Evolutionary conservation across 2,888 invertebrate species (phyloP).

Genomic region (Dorcus hopei): DNA sequence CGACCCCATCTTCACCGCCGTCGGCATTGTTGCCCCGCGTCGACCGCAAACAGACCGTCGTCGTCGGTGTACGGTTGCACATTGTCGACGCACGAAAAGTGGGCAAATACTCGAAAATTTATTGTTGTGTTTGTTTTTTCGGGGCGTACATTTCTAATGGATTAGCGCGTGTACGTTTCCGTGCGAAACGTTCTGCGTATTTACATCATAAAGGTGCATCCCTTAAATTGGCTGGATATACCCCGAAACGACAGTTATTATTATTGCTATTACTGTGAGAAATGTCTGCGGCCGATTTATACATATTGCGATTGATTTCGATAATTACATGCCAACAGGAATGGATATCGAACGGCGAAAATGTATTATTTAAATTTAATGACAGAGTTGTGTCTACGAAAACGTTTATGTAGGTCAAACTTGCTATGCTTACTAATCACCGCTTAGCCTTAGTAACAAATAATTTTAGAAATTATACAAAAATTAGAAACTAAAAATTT

Average conservation of each 20-base stretch:
- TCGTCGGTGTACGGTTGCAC: background rate
- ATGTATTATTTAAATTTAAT: too few species aligned
- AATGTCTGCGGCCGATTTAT: background rate
- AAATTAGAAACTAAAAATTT: too few species aligned
- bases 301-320: conserved; percentile 5
- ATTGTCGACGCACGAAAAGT: background rate
- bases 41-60: background rate
- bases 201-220: too few species aligned
- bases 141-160: background rate
- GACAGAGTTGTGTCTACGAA: too few species aligned
- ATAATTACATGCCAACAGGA: too few species aligned
- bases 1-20: conserved; percentile 13
- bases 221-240: too few species aligned
- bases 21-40: conserved; percentile 2
- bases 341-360: too few species aligned
- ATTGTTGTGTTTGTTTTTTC: background rate
- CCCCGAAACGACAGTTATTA: too few species aligned
- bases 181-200: background rate
- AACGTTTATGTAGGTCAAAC: too few species aligned
- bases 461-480: too few species aligned
- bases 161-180: background rate
- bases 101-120: background rate
- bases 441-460: too few species aligned
- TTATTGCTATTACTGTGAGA: background rate
- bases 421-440: too few species aligned